phyloP scores from a whole-genome alignment of 2,888 invertebrate species.

The Drosophila rellima region DNA sequence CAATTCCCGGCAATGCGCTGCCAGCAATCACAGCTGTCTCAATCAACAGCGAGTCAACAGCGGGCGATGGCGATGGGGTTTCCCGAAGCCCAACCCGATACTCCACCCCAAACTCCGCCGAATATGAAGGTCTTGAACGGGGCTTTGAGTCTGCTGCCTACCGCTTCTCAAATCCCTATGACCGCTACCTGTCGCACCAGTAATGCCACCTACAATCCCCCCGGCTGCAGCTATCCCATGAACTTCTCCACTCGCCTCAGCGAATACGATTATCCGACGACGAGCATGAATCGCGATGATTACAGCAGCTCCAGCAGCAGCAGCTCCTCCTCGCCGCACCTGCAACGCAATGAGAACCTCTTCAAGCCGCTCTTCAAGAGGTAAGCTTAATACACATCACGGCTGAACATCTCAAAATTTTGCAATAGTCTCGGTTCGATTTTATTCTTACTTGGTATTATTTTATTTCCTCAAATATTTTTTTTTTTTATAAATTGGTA shows the following conservation, averaged over 20 bases:
- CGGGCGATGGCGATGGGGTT: slow-evolving; percentile 89
- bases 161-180: slow-evolving; percentile 88
- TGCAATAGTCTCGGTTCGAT: background rate
- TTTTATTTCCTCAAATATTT: too few relatives aligned
- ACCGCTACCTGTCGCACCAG: slow-evolving; percentile 86
- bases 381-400: slow-evolving; percentile 85
- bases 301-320: slow-evolving; percentile 73
- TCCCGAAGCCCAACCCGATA: slow-evolving; percentile 94
- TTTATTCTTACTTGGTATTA: too few relatives aligned
- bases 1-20: slow-evolving; percentile 34
- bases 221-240: slow-evolving; percentile 64
- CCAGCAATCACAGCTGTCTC: slow-evolving; percentile 69
- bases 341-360: slow-evolving; percentile 85
- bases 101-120: slow-evolving; percentile 97
- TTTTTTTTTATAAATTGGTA: too few relatives aligned
- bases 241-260: slow-evolving; percentile 74
- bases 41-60: slow-evolving; percentile 81
- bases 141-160: slow-evolving; percentile 90
- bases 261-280: slow-evolving; percentile 82
- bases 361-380: slow-evolving; percentile 97
- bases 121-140: slow-evolving; percentile 96
- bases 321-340: slow-evolving; percentile 78
- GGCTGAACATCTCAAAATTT: background rate
- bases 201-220: slow-evolving; percentile 56
- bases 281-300: slow-evolving; percentile 66